Base-by-base conservation (phyloP, 2,888 invertebrate species). In the Schrankia costaestrigalis region DNA sequence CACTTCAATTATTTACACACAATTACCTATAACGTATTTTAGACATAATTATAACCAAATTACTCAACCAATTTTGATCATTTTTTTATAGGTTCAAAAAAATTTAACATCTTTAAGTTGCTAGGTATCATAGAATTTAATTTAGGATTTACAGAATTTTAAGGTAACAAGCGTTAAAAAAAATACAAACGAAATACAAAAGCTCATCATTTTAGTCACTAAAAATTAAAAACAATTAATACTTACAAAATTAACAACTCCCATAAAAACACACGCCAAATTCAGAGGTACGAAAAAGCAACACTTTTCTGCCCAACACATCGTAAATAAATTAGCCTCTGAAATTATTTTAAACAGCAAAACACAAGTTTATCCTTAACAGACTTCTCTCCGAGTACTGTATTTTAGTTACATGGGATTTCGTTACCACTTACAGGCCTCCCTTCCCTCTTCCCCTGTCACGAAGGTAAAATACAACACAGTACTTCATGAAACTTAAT, bases 241-340 rank as follows among this genome's bases (percentile, higher is more conserved):
- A 60, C 65, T 61, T 46, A 66, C 65, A 26, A 61, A 54, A 22
- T 48, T 54, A 0, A 9, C 3, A 3, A 42, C 10, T 7, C 63
- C 65, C 7, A 55, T 3, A 1, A 56, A 3, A 5, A 61, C 11
- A 12, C 55, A 56, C 7, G 53, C 61, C 1, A 42, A 3, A 25
- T 60, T 49, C 25, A 54, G 14, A 0, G 63, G 51, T 0, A 65
- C 8, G 9, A 41, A 25, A 27, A 39, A 60, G 29, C 56, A 65
- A 25, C 56, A 65, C 25, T 32, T 56, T 10, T 52, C 47, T 0
- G 41, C 14, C 36, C 29, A 33, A 8, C 48, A 52, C 54, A 54
- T 54, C 12, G 22, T 31, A 6, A 25, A 10, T 18, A 11, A 12
- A 6, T 9, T 10, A n/a, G 2, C 3, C 10, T 4, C n/a, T 25